phyloP scores from a whole-genome alignment of 1,140 invertebrate species.

The Tetraneura akinire region DNA sequence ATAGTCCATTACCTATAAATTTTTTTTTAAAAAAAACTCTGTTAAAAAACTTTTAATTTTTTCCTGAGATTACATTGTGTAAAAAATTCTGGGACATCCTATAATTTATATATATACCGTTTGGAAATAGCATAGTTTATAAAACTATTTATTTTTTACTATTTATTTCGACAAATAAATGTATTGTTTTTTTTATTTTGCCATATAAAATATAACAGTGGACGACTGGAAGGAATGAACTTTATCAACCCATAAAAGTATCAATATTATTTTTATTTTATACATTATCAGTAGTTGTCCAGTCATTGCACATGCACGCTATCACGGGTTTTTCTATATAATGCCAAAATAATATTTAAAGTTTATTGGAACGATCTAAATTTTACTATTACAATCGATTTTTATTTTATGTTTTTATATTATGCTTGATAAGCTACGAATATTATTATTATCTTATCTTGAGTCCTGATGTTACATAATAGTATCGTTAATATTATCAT shows the following conservation, averaged over 20 bases:
- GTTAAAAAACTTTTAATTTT: no score
- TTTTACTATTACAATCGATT: not conserved
- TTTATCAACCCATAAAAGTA: conserved; percentile 1
- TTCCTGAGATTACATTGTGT: no score
- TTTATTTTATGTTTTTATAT: no score
- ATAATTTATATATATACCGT: not conserved
- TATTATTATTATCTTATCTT: not conserved
- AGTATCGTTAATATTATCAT: not conserved
- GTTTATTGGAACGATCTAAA: no score
- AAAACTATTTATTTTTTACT: not conserved
- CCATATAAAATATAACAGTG: not conserved
- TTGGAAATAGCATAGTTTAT: not conserved
- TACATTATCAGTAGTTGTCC: conserved; percentile 22
- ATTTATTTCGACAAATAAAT: not conserved
- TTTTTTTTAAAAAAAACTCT: no score
- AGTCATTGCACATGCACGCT: conserved; percentile 12
- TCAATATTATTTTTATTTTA: not conserved
- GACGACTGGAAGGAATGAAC: not conserved
- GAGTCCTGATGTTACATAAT: no score
- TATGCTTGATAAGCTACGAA: not conserved
- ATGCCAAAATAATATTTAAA: not conserved
- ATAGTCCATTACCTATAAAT: no score
- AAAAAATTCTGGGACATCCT: no score
- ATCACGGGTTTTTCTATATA: not conserved
- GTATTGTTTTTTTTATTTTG: conserved; percentile 7